phyloP scores from a whole-genome alignment of 2,888 invertebrate species.

The Sminthurinus aureus region DNA sequence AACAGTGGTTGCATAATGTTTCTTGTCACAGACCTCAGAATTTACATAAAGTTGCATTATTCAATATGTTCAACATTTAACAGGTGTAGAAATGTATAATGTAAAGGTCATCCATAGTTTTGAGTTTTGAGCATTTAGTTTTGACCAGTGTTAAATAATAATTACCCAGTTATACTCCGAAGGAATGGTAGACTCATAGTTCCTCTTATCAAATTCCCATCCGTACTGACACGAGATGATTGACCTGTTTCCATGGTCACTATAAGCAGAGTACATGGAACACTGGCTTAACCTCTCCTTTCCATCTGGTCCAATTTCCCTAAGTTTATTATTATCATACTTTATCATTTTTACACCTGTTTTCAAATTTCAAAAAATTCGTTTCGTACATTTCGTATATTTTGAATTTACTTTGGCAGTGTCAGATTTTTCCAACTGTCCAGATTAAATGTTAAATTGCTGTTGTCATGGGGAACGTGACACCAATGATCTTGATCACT shows the following conservation, averaged over 20 bases:
- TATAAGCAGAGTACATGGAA: constrained; percentile 44
- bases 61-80: too few species aligned
- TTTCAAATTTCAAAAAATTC: too few species aligned
- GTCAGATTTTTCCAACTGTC: constrained; percentile 67
- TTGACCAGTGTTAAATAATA: too few species aligned
- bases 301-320: constrained; percentile 48
- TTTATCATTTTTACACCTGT: too few species aligned
- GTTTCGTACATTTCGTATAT: background rate
- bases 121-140: too few species aligned
- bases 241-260: constrained; percentile 4
- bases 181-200: constrained; percentile 67
- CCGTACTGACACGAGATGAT: constrained; percentile 62
- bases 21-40: constrained; percentile 64
- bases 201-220: constrained; percentile 68
- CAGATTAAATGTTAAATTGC: constrained; percentile 67
- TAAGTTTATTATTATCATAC: too few species aligned
- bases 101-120: too few species aligned
- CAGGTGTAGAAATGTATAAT: too few species aligned
- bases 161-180: constrained; percentile 67
- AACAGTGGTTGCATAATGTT: constrained; percentile 51
- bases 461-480: constrained; percentile 70
- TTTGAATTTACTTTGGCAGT: constrained; percentile 65
- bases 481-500: constrained; percentile 68
- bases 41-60: too few species aligned
- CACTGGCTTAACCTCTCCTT: constrained; percentile 49